Evolutionary conservation across 1,140 invertebrate genomes (phyloP), one percentile per base, ranked within the genome.

Genomic region (Zaprionus kolodkinae): DNA sequence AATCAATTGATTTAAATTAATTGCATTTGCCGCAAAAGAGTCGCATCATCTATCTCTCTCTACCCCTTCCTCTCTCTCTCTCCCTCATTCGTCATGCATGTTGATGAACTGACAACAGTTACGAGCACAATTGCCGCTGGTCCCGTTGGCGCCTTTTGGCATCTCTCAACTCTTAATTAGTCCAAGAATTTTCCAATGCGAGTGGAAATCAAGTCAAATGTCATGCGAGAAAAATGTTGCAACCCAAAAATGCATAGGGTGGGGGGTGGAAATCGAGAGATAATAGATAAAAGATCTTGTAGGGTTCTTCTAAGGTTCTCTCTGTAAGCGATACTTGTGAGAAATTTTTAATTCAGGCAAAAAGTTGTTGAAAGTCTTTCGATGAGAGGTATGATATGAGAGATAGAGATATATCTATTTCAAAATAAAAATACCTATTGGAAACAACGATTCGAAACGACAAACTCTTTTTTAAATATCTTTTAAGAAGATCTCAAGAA

Each of bases 1-100:
- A 91, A 91, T 88, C 88, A 91, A 91, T 91, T 91, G 88, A 91
- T 91, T 91, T 91, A 91, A 91, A 91, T 91, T 91, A 91, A 91
- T 91, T 91, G 89, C 84, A 91, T 91, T 91, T 91, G 81, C 85
- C 85, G 85, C 85, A 89, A 84, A 89, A 80, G 81, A 83, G 38
- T 65, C 63, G 63, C 62, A 54, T 13, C 62, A 55, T 7, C 40
- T 15, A 50, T 21, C 45, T 25, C 3, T 4, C 17, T 25, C 45
- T 25, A 27, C 25, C 27, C 21, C 36, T 35, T 15, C 62, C 27
- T 27, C 33, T 33, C 17, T 48, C 13, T n/a, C 10, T 48, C 15
- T 17, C 12, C 0, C 33, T 7, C 33, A 59, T 54, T 43, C 21
- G 65, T 68, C 43, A 50, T 33, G 30, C 38, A 40, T 56, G 27